Percentiles rank a stretch among this genome's conserved stretches.
Evolutionary conservation across 2,113 vertebrate species (phyloP).

Genomic region (Anthoscopus minutus): DNA sequence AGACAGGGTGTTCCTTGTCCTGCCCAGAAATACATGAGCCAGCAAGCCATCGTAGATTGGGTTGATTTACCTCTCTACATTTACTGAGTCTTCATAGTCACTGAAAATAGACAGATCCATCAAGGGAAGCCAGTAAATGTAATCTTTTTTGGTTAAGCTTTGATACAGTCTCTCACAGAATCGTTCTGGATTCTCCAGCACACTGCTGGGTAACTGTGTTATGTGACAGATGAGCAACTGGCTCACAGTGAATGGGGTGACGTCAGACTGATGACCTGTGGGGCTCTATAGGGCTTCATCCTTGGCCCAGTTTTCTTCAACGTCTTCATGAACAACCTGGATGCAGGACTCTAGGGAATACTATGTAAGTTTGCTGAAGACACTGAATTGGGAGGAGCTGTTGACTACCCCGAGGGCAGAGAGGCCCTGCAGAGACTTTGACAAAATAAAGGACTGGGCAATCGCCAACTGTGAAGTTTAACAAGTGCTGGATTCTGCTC

Average conservation of each 20-base stretch:
- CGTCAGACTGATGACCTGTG: background rate
- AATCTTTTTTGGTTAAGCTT: background rate
- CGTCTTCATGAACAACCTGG: background rate
- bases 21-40: background rate
- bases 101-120: background rate
- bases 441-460: background rate
- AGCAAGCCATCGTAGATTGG: background rate
- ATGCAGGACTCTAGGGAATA: fast-evolving
- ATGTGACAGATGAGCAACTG: background rate
- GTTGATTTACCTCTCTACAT: background rate
- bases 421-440: background rate
- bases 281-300: background rate
- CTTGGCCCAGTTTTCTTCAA: background rate
- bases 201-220: background rate
- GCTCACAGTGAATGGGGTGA: background rate
- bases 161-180: background rate
- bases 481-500: background rate
- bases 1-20: background rate
- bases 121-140: background rate
- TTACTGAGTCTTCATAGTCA: background rate
- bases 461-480: background rate
- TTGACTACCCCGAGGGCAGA: fast-evolving
- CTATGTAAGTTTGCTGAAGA: background rate
- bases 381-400: background rate
- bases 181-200: background rate